Conservation (phyloP, 1,140 invertebrate species). For the Melanaphis sacchari region DNA sequence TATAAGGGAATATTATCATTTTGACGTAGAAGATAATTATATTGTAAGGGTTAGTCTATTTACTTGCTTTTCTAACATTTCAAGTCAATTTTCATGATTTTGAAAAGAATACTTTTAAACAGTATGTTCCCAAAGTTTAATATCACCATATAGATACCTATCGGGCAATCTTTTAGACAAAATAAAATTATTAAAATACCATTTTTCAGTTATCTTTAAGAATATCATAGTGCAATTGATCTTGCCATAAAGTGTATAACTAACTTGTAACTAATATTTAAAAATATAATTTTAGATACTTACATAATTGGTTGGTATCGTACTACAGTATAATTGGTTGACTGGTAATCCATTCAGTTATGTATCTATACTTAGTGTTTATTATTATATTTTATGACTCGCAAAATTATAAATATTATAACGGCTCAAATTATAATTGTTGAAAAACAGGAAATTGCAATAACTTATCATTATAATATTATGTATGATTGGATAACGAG, state of each 20-base stretch:
- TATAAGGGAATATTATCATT: background rate
- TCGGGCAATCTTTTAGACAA: too few species aligned
- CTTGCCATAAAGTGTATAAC: background rate
- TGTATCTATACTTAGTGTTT: background rate
- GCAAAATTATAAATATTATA: background rate
- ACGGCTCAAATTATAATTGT: background rate
- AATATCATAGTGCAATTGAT: background rate
- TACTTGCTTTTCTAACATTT: background rate
- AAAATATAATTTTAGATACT: too few species aligned
- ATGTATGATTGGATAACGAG: constrained; percentile 8
- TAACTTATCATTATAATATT: constrained; percentile 17
- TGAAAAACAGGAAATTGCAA: background rate
- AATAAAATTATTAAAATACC: too few species aligned
- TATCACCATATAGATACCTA: too few species aligned
- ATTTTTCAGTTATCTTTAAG: background rate
- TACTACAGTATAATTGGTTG: background rate
- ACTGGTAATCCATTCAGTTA: background rate
- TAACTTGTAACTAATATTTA: background rate
- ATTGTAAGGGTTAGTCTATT: background rate
- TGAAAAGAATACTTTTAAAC: background rate
- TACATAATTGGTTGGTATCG: background rate
- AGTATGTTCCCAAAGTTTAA: background rate
- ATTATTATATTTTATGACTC: background rate
- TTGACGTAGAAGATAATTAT: background rate
- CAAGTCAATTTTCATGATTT: background rate